Evolutionary conservation across 2,797 vertebrate species (phyloP).

Genomic region (Sylvilagus floridanus): DNA sequence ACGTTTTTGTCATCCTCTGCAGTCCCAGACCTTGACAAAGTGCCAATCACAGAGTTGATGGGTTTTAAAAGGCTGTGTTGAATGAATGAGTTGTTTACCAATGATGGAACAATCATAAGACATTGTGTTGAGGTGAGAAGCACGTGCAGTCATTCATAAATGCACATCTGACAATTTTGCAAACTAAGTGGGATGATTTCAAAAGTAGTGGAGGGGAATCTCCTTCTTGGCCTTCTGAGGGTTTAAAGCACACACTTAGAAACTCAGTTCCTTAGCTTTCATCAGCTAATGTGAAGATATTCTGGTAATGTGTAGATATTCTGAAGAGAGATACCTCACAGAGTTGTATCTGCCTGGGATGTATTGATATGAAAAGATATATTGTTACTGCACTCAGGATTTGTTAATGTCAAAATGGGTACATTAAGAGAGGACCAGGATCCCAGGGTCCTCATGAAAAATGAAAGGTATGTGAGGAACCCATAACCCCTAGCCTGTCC

Average conservation of each 20-base stretch:
- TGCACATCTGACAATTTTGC: background rate
- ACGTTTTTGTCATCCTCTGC: fast-evolving
- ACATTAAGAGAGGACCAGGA: too few relatives aligned
- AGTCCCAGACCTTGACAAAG: background rate
- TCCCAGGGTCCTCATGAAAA: background rate
- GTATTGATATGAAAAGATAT: too few relatives aligned
- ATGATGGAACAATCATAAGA: background rate
- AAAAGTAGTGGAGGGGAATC: background rate
- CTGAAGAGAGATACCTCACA: fast-evolving
- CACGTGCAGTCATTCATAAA: background rate
- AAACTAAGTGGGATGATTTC: background rate
- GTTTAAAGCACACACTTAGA: background rate
- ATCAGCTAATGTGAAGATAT: background rate
- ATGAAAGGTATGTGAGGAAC: background rate
- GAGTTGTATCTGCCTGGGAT: fast-evolving
- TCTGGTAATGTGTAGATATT: background rate
- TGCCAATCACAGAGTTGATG: too few relatives aligned
- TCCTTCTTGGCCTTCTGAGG: background rate
- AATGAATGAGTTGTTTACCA: background rate
- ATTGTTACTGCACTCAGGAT: fast-evolving
- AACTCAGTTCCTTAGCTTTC: background rate
- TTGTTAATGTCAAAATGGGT: background rate
- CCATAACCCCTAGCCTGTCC: background rate
- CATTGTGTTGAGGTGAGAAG: background rate
- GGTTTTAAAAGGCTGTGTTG: background rate